Conservation (phyloP, 2,113 vertebrate species). For the Centropristis striata region DNA sequence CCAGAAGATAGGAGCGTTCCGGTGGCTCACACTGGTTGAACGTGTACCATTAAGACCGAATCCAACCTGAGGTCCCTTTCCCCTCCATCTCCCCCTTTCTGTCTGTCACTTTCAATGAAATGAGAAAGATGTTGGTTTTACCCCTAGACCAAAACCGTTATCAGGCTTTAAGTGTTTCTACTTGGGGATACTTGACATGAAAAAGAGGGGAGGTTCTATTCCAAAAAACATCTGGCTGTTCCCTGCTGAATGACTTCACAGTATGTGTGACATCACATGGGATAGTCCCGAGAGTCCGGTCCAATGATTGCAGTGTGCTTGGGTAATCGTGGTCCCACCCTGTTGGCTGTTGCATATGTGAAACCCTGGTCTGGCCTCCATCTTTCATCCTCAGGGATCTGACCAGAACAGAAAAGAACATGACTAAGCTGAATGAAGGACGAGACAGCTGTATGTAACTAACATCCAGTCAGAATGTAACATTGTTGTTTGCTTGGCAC, state of each 20-base stretch:
- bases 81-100: too few species aligned
- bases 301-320: slow-evolving; percentile 58
- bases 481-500: slow-evolving; percentile 7
- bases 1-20: too few species aligned
- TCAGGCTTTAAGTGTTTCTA: slow-evolving; percentile 23
- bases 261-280: slow-evolving; percentile 69
- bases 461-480: background rate
- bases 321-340: slow-evolving; percentile 68
- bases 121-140: background rate
- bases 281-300: slow-evolving; percentile 58
- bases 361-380: slow-evolving; percentile 47
- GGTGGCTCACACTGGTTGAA: too few species aligned
- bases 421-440: slow-evolving; percentile 37
- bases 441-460: slow-evolving; percentile 28
- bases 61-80: too few species aligned
- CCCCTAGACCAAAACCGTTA: background rate
- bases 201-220: slow-evolving; percentile 9
- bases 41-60: too few species aligned
- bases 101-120: too few species aligned
- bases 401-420: slow-evolving; percentile 38
- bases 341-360: slow-evolving; percentile 41
- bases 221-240: slow-evolving; percentile 61
- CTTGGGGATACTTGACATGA: slow-evolving; percentile 12
- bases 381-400: slow-evolving; percentile 23
- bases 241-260: slow-evolving; percentile 55